Evolutionary conservation across 1,140 invertebrate species (phyloP).

Genomic region (Rhyzopertha dominica): DNA sequence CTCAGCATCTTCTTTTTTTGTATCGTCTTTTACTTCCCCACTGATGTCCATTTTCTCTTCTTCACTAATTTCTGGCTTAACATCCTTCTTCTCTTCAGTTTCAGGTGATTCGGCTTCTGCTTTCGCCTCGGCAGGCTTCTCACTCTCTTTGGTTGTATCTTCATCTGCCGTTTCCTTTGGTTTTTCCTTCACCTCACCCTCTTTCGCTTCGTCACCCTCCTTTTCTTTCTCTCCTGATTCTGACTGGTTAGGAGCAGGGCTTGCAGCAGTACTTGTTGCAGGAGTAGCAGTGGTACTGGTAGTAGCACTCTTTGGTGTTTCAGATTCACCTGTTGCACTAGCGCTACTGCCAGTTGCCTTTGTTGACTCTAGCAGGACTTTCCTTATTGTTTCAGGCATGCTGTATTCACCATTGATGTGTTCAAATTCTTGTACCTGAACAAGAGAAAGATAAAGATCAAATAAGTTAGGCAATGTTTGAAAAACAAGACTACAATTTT

Average conservation of each 20-base stretch:
- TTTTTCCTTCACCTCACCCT: conserved; percentile 43
- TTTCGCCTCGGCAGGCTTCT: conserved; percentile 33
- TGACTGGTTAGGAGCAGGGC: conserved; percentile 54
- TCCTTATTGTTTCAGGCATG: conserved; percentile 86
- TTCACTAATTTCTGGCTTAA: conserved; percentile 42
- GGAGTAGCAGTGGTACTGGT: conserved; percentile 58
- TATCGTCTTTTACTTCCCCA: conserved; percentile 52
- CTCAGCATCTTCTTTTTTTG: conserved; percentile 37
- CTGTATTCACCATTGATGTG: conserved; percentile 97
- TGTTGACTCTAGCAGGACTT: conserved; percentile 42
- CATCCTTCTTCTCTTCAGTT: conserved; percentile 44
- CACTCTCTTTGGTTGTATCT: conserved; percentile 25
- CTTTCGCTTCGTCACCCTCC: conserved; percentile 50
- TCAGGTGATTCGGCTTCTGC: conserved; percentile 29
- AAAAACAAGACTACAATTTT: no score
- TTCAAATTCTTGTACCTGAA: conserved; percentile 92
- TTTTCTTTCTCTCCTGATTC: conserved; percentile 40
- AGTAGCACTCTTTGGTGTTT: conserved; percentile 48
- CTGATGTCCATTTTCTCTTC: conserved; percentile 50
- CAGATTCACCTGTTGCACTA: conserved; percentile 19
- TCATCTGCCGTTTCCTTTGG: conserved; percentile 30
- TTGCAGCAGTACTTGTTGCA: conserved; percentile 67
- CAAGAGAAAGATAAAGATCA: background rate
- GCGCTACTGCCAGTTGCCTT: conserved; percentile 20
- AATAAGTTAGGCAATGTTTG: no score